Evolutionary conservation across 2,797 vertebrate species (phyloP), one percentile per base, ranked within the genome.

Genomic region (Nyctalus aviator): DNA sequence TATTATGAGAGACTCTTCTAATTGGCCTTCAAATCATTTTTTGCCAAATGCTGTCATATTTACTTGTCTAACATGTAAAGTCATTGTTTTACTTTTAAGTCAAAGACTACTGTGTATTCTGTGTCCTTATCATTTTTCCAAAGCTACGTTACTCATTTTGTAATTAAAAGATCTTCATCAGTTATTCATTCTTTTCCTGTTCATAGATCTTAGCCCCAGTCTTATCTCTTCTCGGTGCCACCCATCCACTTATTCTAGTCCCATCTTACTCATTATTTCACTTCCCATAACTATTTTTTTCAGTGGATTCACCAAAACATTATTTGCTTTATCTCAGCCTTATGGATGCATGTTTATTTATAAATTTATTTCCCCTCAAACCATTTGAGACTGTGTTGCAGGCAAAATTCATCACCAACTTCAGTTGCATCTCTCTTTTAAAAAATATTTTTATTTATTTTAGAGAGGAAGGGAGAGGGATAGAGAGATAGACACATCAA

Each of bases 221-320:
- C 9, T 48, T 76, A 37, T 44, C 46, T 5, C 6, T 75, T 73
- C 62, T 75, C 25, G 44, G 37, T 27, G 18, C 7, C 50, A 50
- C 59, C 69, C 17, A 71, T 66, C 68, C 20, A n/a, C 69, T 27
- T 73, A 85, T 79, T 93, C 57, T 78, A 21, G 30, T 85, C 50
- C 72, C 69, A 62, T 95, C 20, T 64, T 73, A 90, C 69, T 93
- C 50, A 13, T 91, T 84, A 77, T 84, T 93, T 96, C 68, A 93
- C 77, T 92, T 57, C n/a, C 21, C 59, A 81, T 32, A 78, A 75
- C 77, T 85, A 13, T 88, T 95, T 93, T 92, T 96, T 96, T 93
- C 53, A 68, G 8, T 25, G 8, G 23, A 90, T 44, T 93, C 57
- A 62, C 73, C 44, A 76, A 68, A 89, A 59, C 41, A 50, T 88